phyloP scores from a whole-genome alignment of 2,888 invertebrate genomes.

The Zygothrica quintamaculata region DNA sequence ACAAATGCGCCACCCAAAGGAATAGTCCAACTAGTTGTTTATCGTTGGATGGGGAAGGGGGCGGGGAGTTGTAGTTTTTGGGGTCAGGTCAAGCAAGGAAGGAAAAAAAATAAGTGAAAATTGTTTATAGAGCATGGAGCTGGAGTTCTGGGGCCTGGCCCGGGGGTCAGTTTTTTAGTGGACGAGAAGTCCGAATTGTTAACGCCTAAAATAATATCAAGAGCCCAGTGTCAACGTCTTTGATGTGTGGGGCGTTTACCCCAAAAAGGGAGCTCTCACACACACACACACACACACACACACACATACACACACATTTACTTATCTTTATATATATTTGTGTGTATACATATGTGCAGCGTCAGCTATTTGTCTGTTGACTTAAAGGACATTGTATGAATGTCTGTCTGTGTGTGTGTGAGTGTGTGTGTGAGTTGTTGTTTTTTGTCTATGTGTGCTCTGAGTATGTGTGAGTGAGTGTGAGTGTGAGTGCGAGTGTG shows the following conservation, averaged over 20 bases:
- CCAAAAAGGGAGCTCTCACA: conserved; percentile 23
- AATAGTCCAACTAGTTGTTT: conserved; percentile 37
- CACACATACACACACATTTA: conserved; percentile 8
- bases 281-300: no score
- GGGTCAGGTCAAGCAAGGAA: conserved; percentile 30
- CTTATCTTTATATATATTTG: neutral
- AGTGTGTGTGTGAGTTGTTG: conserved; percentile 26
- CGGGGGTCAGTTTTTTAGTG: conserved; percentile 59
- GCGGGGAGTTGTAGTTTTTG: no score
- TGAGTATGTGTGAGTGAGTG: conserved; percentile 33
- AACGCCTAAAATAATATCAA: conserved; percentile 77
- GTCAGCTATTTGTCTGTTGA: conserved; percentile 71
- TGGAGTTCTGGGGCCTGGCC: conserved; percentile 4
- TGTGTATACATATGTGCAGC: conserved; percentile 67
- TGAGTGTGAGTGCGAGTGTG: conserved; percentile 33
- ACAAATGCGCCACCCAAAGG: conserved; percentile 78
- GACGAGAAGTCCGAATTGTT: conserved; percentile 22
- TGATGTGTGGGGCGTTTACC: conserved; percentile 65
- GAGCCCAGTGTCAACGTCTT: conserved; percentile 54
- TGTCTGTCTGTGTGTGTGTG: conserved; percentile 14
- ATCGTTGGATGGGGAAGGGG: neutral
- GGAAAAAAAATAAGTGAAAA: conserved; percentile 72
- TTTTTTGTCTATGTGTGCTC: conserved; percentile 14
- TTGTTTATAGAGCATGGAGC: conserved; percentile 68
- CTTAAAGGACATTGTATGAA: conserved; percentile 52